Evolutionary conservation across 2,888 invertebrate genomes (phyloP), one percentile per base, ranked within the genome.

Genomic region (Lithophane leautieri): DNA sequence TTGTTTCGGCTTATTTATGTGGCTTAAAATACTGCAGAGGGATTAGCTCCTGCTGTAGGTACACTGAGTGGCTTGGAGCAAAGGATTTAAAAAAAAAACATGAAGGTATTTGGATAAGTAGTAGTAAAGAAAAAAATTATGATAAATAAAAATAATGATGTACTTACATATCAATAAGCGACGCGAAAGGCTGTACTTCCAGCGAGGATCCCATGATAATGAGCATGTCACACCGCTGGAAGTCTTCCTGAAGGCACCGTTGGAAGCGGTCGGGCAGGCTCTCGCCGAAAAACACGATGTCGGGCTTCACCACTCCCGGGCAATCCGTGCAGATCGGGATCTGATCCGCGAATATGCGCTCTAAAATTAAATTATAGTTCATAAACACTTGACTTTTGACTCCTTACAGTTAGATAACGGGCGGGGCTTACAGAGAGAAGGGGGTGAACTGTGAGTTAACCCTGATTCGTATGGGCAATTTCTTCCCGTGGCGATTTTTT

Each of bases 251-350:
- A 16, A 98, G 97, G 83, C 97, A 97, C 11, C 93, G 91, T 77
- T 98, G 98, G 92, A 99, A 99, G 83, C 97, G 97, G 0, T 97
- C 95, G 0, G 99, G 99, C 25, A 99, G 97, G 91, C 97, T 97
- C 96, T 99, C 99, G 0, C 99, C 99, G 94, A 99, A 99, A 95
- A 99, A 99, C 22, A 99, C 98, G 87, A 99, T 99, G 91, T 99
- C 99, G 14, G 99, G 99, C 93, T 99, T 99, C 0, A 99, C 98
- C 9, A 99, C 96, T 0, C 98, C 98, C 0, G 97, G 97, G 90
- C 99, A 99, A 56, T 97, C 94, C 3, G 97, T 97, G 91, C 99
- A 99, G 62, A 97, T 97, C 22, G 99, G 99, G 77, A 99, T 97
- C 81, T 97, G 95, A 89, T 98, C 98, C 2, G 97, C 94, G 84